These are phyloP conservation scores for Unio pictorum DNA, from an alignment of 2,888 invertebrate genomes.

Conservation along the genomic window DNA sequence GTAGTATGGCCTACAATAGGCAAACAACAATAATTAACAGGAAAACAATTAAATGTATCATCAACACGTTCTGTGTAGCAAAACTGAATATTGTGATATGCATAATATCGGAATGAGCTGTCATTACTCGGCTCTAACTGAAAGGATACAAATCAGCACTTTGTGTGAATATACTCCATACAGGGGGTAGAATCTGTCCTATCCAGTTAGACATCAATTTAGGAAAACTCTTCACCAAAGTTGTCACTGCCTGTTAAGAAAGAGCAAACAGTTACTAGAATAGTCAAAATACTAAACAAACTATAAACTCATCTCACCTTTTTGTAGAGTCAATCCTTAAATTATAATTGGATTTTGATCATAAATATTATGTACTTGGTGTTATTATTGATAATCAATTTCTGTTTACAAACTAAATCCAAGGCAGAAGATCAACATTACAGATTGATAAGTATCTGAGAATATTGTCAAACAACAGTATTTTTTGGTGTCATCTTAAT, in stretches of 20 bases:
- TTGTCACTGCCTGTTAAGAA: constrained; percentile 74
- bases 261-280: not conserved
- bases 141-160: constrained; percentile 76
- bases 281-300: not conserved
- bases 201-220: constrained; percentile 78
- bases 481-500: too few relatives aligned
- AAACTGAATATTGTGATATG: not conserved
- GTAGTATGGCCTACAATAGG: too few relatives aligned
- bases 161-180: constrained; percentile 81
- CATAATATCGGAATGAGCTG: not conserved
- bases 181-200: constrained; percentile 77
- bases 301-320: not conserved
- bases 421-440: too few relatives aligned
- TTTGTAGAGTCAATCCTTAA: too few relatives aligned
- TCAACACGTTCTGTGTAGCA: not conserved
- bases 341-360: too few relatives aligned
- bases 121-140: not conserved
- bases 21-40: not conserved
- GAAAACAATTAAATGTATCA: not conserved
- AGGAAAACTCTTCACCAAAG: constrained; percentile 77
- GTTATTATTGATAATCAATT: too few relatives aligned
- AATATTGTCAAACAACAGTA: too few relatives aligned
- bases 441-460: too few relatives aligned
- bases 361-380: too few relatives aligned
- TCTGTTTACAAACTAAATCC: too few relatives aligned